Evolutionary conservation across 2,888 invertebrate genomes (phyloP), one percentile per base, ranked within the genome.

Genomic region (Pseudeuparius sepicola): DNA sequence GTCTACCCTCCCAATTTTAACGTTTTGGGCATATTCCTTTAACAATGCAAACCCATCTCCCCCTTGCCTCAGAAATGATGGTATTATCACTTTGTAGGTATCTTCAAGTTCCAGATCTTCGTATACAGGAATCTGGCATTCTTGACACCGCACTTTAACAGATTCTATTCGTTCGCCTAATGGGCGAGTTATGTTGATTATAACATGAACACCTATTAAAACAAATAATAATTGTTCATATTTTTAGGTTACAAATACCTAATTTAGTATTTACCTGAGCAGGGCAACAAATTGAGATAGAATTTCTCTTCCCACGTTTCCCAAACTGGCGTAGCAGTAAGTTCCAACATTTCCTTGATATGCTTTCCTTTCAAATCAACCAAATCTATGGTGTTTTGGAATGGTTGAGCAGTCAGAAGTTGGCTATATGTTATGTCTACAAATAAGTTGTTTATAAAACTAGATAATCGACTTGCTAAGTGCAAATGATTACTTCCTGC

Each of bases 341-440:
- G 67, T 56, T 79, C 78, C 10, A 78, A 64, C 7, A 78, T 73
- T 39, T 73, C 70, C 35, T 69, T 52, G 3, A 89, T 54, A 45
- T 75, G 62, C 39, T 66, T 59, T 0, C 89, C 89, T 31, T 67
- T 64, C 35, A 89, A 55, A 48, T 79, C 78, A 36, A 79, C 73
- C 9, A 78, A 65, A 49, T 83, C 77, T 39, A 86, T 64, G 27
- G 70, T 72, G 59, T 87, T 87, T 52, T 75, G 75, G 53, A 88
- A 89, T 1, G 89, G 89, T 39, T 77, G 67, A 13, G 77, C 70
- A 47, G 74, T 72, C 4, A 81, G 60, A 5, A 87, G 51, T 37
- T 78, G 77, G 31, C 74, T 76, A 24, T 75, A 78, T 1, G 80
- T 82, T 7, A 82, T 70, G 6, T 76, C 84, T 83, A n/a, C n/a